Evolutionary conservation across 2,888 invertebrate species (phyloP).

Genomic region (Pandemis cinnamomeana): DNA sequence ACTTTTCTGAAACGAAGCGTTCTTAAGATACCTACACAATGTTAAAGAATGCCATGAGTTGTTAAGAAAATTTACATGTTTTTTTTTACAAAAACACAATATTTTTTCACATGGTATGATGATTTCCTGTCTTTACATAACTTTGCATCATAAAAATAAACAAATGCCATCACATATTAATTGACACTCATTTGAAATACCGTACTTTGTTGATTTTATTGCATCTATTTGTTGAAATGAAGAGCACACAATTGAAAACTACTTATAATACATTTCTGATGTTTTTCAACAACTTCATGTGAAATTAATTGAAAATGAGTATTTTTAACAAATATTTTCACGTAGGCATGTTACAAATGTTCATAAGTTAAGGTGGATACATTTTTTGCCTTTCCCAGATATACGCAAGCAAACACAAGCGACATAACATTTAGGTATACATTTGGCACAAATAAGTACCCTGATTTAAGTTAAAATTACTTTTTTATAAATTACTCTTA

Average conservation of each 20-base stretch:
- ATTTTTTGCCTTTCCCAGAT: not conserved
- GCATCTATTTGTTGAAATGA: too few species aligned
- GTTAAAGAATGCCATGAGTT: not conserved
- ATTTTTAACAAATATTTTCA: too few species aligned
- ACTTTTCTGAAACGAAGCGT: conserved; percentile 8
- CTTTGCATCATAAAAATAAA: conserved; percentile 6
- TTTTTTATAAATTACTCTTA: too few species aligned
- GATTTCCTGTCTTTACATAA: not conserved
- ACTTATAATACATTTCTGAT: too few species aligned
- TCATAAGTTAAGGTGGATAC: not conserved
- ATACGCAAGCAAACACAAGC: conserved; percentile 11
- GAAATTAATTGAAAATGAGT: too few species aligned
- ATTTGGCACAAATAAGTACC: conserved; percentile 52
- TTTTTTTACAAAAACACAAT: not conserved
- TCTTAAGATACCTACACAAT: not conserved
- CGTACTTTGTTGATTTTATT: too few species aligned
- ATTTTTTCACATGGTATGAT: not conserved
- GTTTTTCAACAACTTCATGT: too few species aligned
- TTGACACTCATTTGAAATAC: conserved; percentile 17
- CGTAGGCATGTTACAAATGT: conserved; percentile 18
- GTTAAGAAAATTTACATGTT: not conserved
- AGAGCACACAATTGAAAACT: too few species aligned
- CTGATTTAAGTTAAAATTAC: conserved; percentile 41
- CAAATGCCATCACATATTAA: conserved; percentile 28
- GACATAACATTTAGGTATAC: conserved; percentile 6